Percentiles rank a stretch among this genome's conserved stretches.
phyloP scores from a whole-genome alignment of 2,797 vertebrate species.

The Pangasius larnaudii region DNA sequence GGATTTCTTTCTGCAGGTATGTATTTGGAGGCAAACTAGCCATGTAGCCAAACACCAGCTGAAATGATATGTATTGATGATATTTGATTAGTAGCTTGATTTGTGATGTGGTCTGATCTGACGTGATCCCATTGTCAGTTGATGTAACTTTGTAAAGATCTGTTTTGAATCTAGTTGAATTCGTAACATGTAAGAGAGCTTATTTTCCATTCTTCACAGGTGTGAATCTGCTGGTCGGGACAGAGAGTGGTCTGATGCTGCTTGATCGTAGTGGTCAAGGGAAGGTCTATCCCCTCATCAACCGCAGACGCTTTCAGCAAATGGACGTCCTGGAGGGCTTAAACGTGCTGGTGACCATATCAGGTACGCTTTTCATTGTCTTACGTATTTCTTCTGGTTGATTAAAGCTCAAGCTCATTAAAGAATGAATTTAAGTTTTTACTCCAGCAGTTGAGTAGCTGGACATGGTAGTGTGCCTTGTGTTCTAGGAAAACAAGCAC shows the following conservation, averaged over 20 bases:
- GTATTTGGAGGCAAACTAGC: background rate
- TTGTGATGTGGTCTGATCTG: background rate
- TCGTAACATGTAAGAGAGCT: background rate
- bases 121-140: background rate
- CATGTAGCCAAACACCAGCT: background rate
- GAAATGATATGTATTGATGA: too few species aligned
- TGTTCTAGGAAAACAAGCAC: background rate
- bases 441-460: background rate
- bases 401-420: background rate
- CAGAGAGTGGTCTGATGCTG: constrained; percentile 97
- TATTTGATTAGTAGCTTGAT: background rate
- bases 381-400: background rate
- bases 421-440: background rate
- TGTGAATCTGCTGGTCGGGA: constrained; percentile 94
- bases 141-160: background rate
- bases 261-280: constrained; percentile 97
- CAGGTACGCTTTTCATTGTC: constrained; percentile 74
- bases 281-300: constrained; percentile 97
- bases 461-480: background rate
- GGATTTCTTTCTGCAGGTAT: background rate
- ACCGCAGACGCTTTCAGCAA: constrained; percentile 92
- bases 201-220: constrained; percentile 68
- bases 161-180: background rate
- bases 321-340: constrained; percentile 98
- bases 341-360: constrained; percentile 97